These are phyloP conservation scores for Microplitis mediator DNA, from an alignment of 1,140 invertebrate genomes.

Conservation along the genomic window DNA sequence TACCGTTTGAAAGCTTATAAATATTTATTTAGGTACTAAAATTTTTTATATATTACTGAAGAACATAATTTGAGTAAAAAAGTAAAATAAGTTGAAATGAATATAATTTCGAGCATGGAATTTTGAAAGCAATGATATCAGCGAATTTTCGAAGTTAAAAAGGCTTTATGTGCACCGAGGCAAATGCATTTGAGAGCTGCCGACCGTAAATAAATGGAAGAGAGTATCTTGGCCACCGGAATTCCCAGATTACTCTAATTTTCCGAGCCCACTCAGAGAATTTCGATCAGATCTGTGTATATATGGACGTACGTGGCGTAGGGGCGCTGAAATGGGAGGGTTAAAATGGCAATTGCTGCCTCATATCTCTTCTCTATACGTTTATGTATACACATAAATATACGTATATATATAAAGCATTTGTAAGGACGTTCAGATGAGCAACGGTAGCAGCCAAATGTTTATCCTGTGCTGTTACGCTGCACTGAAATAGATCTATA, in stretches of 20 bases:
- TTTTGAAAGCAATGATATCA: neutral
- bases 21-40: too few species aligned
- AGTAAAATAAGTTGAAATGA: too few species aligned
- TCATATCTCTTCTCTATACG: neutral
- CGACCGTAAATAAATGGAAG: neutral
- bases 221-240: constrained; percentile 24
- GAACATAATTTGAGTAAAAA: too few species aligned
- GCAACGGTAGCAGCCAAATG: constrained; percentile 7
- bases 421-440: neutral
- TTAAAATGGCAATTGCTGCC: constrained; percentile 28
- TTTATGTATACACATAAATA: neutral
- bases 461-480: constrained; percentile 17
- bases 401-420: neutral
- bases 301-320: neutral
- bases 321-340: neutral
- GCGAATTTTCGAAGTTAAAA: neutral
- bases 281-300: constrained; percentile 20
- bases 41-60: too few species aligned
- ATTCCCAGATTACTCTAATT: constrained; percentile 36
- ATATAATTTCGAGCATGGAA: neutral
- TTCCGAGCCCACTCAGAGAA: constrained; percentile 18
- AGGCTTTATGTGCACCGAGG: neutral
- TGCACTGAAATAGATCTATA: neutral
- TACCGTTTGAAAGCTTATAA: too few species aligned
- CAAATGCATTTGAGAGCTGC: neutral